Conservation (phyloP, 2,888 invertebrate species). For the Chromoteleia sp. region DNA sequence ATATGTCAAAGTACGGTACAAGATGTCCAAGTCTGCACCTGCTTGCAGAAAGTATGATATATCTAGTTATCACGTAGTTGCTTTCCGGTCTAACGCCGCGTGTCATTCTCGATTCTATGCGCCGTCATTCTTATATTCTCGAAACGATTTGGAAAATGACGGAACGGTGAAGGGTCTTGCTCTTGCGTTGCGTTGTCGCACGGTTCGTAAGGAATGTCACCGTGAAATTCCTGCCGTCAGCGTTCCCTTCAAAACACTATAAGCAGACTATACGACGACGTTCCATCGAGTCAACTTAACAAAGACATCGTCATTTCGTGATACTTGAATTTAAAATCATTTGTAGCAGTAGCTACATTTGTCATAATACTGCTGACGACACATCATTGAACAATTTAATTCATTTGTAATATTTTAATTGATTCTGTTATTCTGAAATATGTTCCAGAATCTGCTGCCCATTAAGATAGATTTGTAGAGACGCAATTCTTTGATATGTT, state of each 20-base stretch:
- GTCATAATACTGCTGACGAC: slow-evolving; percentile 27
- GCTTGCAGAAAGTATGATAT: slow-evolving; percentile 39
- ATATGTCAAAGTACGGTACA: slow-evolving; percentile 19
- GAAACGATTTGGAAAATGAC: slow-evolving; percentile 69
- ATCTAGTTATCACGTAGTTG: slow-evolving; percentile 63
- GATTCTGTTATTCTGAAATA: neutral
- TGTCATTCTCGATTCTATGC: slow-evolving; percentile 78
- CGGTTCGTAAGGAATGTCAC: slow-evolving; percentile 71
- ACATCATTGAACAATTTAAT: neutral
- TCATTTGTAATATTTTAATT: neutral
- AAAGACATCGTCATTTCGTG: slow-evolving; percentile 58
- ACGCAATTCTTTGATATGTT: no score
- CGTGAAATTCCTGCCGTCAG: slow-evolving; percentile 73
- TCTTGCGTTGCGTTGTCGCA: slow-evolving; percentile 54
- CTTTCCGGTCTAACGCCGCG: slow-evolving; percentile 70
- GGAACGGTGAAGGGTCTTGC: slow-evolving; percentile 65
- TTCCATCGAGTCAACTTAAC: slow-evolving; percentile 63
- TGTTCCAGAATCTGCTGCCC: no score
- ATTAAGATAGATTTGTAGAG: no score
- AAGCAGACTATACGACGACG: slow-evolving; percentile 53
- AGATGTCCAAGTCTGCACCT: slow-evolving; percentile 42
- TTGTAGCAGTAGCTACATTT: slow-evolving; percentile 14
- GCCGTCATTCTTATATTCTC: slow-evolving; percentile 71
- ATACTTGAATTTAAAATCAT: slow-evolving; percentile 24
- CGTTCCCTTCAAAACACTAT: slow-evolving; percentile 58